phyloP scores from a whole-genome alignment of 2,113 vertebrate genomes.

The Hylia prasina region DNA sequence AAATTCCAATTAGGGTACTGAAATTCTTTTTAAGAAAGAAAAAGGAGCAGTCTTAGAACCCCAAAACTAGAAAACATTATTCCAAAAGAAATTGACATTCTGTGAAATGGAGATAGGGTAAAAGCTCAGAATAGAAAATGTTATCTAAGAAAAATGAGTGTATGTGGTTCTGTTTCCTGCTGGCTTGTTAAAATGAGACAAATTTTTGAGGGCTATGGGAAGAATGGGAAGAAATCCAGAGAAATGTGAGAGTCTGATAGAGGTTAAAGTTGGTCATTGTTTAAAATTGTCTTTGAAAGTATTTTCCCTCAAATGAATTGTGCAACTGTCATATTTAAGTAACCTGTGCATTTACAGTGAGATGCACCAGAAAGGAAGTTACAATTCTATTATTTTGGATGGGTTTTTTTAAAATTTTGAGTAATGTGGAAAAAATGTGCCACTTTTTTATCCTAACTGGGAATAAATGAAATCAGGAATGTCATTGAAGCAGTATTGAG shows the following conservation, averaged over 20 bases:
- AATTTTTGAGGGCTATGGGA: not conserved
- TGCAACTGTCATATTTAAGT: not conserved
- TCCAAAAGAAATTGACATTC: not conserved
- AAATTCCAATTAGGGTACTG: not conserved
- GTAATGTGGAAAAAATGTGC: not conserved
- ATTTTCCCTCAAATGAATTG: not conserved
- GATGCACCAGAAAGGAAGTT: not conserved
- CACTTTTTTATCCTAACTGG: not conserved
- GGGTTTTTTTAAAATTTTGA: not conserved
- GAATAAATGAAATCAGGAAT: not conserved
- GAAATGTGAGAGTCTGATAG: not conserved
- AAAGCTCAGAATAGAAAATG: not conserved
- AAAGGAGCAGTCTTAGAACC: not conserved
- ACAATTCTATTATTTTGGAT: not conserved
- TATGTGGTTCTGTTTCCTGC: not conserved
- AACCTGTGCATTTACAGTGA: not conserved
- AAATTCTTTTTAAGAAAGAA: not conserved
- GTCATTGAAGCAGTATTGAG: not conserved
- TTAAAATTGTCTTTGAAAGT: not conserved
- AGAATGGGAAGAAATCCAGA: not conserved
- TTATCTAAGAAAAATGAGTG: not conserved
- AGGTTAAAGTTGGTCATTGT: not conserved
- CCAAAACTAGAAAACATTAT: not conserved
- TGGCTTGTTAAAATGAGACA: not conserved
- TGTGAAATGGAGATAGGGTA: not conserved